A percentile compares a stretch with the other conserved stretches of the same genome.
Conservation (phyloP, 2,888 invertebrate genomes). For the Ceriagrion tenellum region DNA sequence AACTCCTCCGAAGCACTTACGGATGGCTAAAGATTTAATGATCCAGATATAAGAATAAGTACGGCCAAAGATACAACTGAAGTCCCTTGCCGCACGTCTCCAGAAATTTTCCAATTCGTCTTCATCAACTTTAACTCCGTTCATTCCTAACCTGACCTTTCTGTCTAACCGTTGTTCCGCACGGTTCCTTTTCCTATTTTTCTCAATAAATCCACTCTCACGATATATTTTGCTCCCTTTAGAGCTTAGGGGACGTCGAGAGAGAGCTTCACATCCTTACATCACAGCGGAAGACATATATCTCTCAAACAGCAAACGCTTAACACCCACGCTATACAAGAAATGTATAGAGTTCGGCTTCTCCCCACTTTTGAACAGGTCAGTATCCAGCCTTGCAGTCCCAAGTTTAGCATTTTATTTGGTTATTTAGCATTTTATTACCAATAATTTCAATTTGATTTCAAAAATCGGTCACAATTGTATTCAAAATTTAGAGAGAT, state of each 20-base stretch:
- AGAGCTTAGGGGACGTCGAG: background rate
- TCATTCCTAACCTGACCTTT: background rate
- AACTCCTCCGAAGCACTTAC: no score
- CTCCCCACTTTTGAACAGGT: no score
- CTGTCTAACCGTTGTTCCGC: background rate
- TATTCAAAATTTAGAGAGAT: no score
- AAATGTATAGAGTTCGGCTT: background rate
- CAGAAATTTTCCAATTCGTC: background rate
- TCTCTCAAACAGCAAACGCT: background rate
- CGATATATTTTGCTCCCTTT: background rate
- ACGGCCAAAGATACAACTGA: no score
- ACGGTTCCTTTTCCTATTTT: background rate
- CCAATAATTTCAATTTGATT: no score
- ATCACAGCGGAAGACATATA: background rate
- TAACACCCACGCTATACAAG: background rate
- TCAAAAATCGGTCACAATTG: no score
- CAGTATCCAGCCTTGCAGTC: no score
- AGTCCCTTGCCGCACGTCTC: background rate
- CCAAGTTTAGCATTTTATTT: no score
- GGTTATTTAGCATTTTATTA: no score
- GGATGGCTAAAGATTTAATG: background rate
- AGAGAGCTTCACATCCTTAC: background rate
- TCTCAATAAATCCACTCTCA: background rate
- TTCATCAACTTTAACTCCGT: background rate
- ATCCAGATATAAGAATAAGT: background rate